These are phyloP conservation scores for Amphimallon solstitiale DNA, from an alignment of 2,888 invertebrate genomes.

Conservation along the genomic window DNA sequence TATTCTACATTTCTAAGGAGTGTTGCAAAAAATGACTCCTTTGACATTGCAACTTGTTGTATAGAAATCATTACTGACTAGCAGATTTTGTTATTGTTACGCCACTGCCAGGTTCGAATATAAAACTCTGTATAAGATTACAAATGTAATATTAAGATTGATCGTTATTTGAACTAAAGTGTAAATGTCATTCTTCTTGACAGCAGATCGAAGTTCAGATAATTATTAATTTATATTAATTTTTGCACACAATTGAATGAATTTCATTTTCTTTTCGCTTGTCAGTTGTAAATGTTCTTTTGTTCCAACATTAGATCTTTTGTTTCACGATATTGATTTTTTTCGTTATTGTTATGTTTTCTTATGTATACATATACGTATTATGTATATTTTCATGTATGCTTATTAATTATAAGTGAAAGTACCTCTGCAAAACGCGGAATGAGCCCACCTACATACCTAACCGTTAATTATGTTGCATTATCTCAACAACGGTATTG, in stretches of 20 bases:
- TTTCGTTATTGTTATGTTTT: not conserved
- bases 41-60: too few relatives aligned
- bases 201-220: slow-evolving; percentile 7
- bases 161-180: slow-evolving; percentile 20
- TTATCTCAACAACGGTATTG: not conserved
- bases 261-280: slow-evolving; percentile 19
- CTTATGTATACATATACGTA: not conserved
- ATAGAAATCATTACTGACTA: too few relatives aligned
- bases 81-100: too few relatives aligned
- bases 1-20: too few relatives aligned
- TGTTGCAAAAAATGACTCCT: too few relatives aligned
- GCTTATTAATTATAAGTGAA: slow-evolving; percentile 24
- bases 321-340: not conserved
- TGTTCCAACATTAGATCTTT: not conserved
- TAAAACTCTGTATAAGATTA: too few relatives aligned
- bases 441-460: slow-evolving; percentile 21
- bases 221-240: slow-evolving; percentile 33
- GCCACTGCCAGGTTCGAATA: too few relatives aligned
- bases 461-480: slow-evolving; percentile 12
- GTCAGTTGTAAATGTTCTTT: slow-evolving; percentile 15
- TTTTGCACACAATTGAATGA: slow-evolving; percentile 30
- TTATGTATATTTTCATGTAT: not conserved
- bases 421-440: not conserved
- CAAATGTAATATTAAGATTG: slow-evolving; percentile 22
- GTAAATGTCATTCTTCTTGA: slow-evolving; percentile 20